These are phyloP conservation scores for Heliconius congener DNA, from an alignment of 1,140 invertebrate genomes.

Conservation along the genomic window DNA sequence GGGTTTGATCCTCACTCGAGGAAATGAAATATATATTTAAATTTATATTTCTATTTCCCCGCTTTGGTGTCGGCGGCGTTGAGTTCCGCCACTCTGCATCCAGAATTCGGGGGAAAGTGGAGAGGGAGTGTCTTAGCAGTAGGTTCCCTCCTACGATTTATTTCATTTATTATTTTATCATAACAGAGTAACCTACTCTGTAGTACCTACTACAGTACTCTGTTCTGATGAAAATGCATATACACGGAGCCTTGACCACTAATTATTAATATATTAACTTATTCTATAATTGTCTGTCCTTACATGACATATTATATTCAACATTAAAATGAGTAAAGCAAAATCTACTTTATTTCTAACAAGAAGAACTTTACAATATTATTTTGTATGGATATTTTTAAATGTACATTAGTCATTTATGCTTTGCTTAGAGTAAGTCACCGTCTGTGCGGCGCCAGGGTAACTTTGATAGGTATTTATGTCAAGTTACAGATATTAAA, in stretches of 20 bases:
- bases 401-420: background rate
- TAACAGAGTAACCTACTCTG: no score
- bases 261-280: conserved; percentile 7
- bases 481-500: background rate
- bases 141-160: no score
- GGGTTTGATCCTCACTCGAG: no score
- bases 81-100: no score
- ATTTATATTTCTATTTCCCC: no score
- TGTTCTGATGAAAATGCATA: no score
- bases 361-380: background rate
- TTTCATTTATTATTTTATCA: no score
- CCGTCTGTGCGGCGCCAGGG: background rate
- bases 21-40: no score
- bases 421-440: background rate
- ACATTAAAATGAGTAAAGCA: background rate
- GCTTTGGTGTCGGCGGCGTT: no score
- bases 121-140: no score
- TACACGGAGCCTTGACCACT: background rate
- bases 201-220: no score
- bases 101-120: no score
- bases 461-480: background rate
- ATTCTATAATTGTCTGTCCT: background rate
- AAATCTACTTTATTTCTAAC: background rate
- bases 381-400: background rate
- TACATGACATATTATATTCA: background rate